Percentiles rank a stretch among this genome's conserved stretches.
These are phyloP conservation scores for Bungarus multicinctus DNA, from an alignment of 2,113 vertebrate species.

Conservation along the genomic window DNA sequence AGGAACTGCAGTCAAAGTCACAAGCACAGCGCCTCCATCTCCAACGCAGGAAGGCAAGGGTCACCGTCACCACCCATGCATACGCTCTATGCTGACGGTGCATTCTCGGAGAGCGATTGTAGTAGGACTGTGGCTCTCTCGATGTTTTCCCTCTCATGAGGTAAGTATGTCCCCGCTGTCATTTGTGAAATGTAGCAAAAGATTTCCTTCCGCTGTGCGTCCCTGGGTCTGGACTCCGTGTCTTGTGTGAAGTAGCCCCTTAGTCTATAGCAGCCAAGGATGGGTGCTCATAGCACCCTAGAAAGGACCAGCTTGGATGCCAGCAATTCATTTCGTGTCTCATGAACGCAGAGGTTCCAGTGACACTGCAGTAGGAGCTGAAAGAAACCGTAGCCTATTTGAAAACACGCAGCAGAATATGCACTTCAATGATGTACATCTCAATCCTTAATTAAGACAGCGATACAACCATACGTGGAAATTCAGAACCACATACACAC, in stretches of 20 bases:
- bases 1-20: not conserved
- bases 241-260: not conserved
- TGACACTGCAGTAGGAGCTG: not conserved
- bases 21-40: slow-evolving; percentile 17
- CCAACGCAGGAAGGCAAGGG: not conserved
- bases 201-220: not conserved
- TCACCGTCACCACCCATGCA: not conserved
- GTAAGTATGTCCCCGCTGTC: not conserved
- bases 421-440: not conserved
- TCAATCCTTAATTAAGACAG: not conserved
- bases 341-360: not conserved
- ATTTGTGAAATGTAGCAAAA: not conserved
- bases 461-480: not conserved
- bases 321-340: not conserved
- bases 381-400: not conserved
- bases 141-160: not conserved
- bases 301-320: not conserved
- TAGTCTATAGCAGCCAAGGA: not conserved
- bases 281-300: not conserved
- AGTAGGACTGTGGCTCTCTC: not conserved
- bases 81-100: not conserved
- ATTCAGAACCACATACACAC: not conserved
- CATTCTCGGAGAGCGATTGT: not conserved
- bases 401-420: not conserved
- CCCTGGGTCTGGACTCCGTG: not conserved